Evolutionary conservation across 2,888 invertebrate species (phyloP).

Genomic region (Siphonodentalium dalli): DNA sequence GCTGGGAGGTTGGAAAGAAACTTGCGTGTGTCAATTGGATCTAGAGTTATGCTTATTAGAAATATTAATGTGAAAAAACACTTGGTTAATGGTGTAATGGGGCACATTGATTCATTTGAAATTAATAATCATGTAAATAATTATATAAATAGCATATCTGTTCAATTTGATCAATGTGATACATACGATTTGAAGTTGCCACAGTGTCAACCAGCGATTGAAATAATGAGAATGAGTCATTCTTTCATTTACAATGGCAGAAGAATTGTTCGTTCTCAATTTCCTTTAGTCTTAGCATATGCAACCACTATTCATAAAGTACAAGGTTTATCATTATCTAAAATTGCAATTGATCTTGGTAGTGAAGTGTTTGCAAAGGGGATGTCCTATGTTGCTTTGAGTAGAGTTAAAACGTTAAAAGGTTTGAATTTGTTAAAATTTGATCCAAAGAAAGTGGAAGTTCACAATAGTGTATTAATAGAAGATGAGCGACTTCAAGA

Average conservation of each 20-base stretch:
- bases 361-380: slow-evolving; percentile 24
- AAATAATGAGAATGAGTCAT: slow-evolving; percentile 7
- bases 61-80: slow-evolving; percentile 16
- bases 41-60: slow-evolving; percentile 23
- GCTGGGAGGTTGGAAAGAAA: slow-evolving; percentile 7
- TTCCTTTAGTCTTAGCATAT: slow-evolving; percentile 22
- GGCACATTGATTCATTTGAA: slow-evolving; percentile 6
- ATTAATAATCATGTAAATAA: background rate
- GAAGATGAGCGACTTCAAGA: too few relatives aligned
- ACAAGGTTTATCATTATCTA: slow-evolving; percentile 21
- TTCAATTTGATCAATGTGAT: slow-evolving; percentile 13
- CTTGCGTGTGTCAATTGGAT: slow-evolving; percentile 6
- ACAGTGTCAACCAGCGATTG: background rate
- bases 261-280: slow-evolving; percentile 12
- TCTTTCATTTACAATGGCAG: slow-evolving; percentile 9
- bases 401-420: slow-evolving; percentile 17
- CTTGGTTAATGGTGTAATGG: slow-evolving; percentile 24
- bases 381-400: slow-evolving; percentile 29
- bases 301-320: slow-evolving; percentile 25
- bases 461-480: too few relatives aligned
- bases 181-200: background rate
- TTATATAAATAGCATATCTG: too few relatives aligned
- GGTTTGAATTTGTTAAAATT: slow-evolving; percentile 14
- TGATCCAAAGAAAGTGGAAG: too few relatives aligned
- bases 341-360: slow-evolving; percentile 17